Evolutionary conservation across 2,888 invertebrate genomes (phyloP), one percentile per base, ranked within the genome.

Genomic region (Drosophila heteroneura): DNA sequence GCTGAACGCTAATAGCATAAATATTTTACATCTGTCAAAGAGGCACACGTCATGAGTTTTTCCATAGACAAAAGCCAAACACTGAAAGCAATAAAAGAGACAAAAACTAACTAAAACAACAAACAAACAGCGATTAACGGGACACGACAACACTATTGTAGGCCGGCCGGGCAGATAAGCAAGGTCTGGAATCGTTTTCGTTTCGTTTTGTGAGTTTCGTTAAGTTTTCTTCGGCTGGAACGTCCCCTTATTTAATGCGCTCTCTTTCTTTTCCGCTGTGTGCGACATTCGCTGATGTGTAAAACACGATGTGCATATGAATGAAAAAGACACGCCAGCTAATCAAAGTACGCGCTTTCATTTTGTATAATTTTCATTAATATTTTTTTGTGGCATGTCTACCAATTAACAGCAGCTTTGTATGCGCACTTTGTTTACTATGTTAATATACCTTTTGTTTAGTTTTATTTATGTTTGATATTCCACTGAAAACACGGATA

Each of bases 281-380:
- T 56, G 52, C 53, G 71, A 68, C 70, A 73, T 69, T 68, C 79
- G 79, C 73, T 64, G 74, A 72, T 81, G 78, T 84, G 75, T 74
- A 82, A 74, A 78, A 71, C 90, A 85, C 76, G 86, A 74, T 80
- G 78, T 80, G 85, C 75, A 90, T 88, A 88, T 85, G 85, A 85
- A 85, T 85, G 85, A 80, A 90, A 76, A 72, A 79, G 86, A 85
- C 83, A 77, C 85, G 90, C 75, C 89, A 82, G 71, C 87, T 47
- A 85, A 67, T 69, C 90, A 85, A 90, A 90, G 87, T 88, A 88
- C 85, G 88, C 90, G 83, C 85, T 90, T 90, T 82, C 74, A 74
- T 79, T 74, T 76, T 60, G 57, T 58, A 62, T 70, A 57, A 53
- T 62, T 19, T 70, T 74, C 57, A 51, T 22, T 59, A 44, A 58